Evolutionary conservation across 1,140 invertebrate genomes (phyloP).

Genomic region (Orchesella cincta): DNA sequence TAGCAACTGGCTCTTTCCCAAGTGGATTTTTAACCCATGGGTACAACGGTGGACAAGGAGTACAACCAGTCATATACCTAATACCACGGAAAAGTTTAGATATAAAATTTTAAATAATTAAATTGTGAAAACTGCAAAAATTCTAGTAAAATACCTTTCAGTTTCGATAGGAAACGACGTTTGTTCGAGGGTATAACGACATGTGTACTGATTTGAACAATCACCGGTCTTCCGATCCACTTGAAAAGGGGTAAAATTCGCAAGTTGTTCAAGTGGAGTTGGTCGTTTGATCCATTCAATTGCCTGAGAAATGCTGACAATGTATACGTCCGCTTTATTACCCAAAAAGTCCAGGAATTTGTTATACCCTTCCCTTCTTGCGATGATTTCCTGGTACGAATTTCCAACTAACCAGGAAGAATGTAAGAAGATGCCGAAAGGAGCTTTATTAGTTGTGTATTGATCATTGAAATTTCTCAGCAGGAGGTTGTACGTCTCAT

Average conservation of each 20-base stretch:
- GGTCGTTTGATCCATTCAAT: slow-evolving; percentile 66
- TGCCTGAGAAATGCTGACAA: slow-evolving; percentile 56
- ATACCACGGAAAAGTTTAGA: not conserved
- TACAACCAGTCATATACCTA: slow-evolving; percentile 12
- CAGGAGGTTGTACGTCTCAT: slow-evolving; percentile 47
- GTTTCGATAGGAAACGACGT: not conserved
- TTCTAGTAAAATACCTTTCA: not conserved
- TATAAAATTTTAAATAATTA: not conserved
- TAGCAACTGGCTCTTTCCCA: too few relatives aligned
- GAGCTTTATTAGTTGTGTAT: slow-evolving; percentile 56
- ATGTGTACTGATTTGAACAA: not conserved
- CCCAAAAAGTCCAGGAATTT: slow-evolving; percentile 38
- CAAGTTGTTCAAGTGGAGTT: slow-evolving; percentile 56
- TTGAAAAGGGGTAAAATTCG: slow-evolving; percentile 49
- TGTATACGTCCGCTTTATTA: slow-evolving; percentile 40
- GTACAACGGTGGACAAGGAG: slow-evolving; percentile 52
- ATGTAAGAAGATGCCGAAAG: slow-evolving; percentile 53
- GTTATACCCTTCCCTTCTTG: slow-evolving; percentile 27
- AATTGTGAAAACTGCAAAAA: not conserved
- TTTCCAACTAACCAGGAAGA: slow-evolving; percentile 36
- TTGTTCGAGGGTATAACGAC: slow-evolving; percentile 12
- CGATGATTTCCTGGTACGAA: slow-evolving; percentile 41
- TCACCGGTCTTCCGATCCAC: too few relatives aligned
- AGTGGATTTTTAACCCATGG: slow-evolving; percentile 56
- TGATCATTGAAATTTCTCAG: slow-evolving; percentile 49